A percentile compares a stretch with the other conserved stretches of the same genome.
These are phyloP conservation scores for Engraulis encrasicolus DNA, from an alignment of 2,113 vertebrate genomes.

Conservation along the genomic window DNA sequence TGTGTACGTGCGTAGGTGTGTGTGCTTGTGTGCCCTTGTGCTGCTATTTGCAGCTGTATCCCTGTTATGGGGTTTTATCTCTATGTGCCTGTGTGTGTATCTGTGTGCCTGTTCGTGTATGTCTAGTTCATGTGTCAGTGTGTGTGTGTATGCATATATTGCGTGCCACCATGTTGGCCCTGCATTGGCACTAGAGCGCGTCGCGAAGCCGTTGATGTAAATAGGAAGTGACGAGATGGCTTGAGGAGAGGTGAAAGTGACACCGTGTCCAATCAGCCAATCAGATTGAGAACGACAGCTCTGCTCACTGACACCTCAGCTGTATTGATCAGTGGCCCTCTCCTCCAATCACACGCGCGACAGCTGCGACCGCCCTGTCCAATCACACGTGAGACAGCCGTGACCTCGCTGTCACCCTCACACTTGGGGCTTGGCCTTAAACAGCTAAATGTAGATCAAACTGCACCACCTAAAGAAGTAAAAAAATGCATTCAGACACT, in stretches of 20 bases:
- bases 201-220: conserved; percentile 38
- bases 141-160: neutral
- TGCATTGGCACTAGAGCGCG: conserved; percentile 29
- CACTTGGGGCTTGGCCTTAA: neutral
- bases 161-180: neutral
- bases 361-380: neutral
- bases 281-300: conserved; percentile 40
- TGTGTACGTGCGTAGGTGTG: conserved; percentile 9
- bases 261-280: conserved; percentile 18
- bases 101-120: neutral
- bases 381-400: neutral
- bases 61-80: neutral
- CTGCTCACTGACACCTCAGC: neutral
- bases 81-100: neutral
- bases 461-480: too few species aligned
- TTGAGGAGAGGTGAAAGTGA: conserved; percentile 50
- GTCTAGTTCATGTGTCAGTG: neutral
- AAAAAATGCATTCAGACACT: too few species aligned
- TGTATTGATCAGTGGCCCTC: conserved; percentile 30
- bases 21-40: neutral
- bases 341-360: neutral
- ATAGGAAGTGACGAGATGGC: conserved; percentile 62
- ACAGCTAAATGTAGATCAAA: neutral
- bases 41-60: neutral
- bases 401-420: neutral